These are phyloP conservation scores for Phortica magna DNA, from an alignment of 2,888 invertebrate genomes.

Conservation along the genomic window DNA sequence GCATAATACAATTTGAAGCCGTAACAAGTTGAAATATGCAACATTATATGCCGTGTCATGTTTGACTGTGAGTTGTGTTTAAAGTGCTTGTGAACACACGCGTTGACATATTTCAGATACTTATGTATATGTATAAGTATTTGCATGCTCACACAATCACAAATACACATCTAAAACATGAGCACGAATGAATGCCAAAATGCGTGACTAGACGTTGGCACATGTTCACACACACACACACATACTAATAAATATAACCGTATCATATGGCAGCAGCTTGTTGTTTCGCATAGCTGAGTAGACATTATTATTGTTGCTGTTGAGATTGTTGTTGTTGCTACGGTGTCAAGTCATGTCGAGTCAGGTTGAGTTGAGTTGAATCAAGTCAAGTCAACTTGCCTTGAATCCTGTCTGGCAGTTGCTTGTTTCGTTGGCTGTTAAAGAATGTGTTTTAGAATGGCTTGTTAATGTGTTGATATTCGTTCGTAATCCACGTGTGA, in stretches of 20 bases:
- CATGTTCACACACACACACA: background rate
- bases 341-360: background rate
- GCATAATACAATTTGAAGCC: background rate
- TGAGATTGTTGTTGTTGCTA: background rate
- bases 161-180: no score
- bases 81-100: slow-evolving; percentile 59
- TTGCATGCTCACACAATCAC: background rate
- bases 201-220: background rate
- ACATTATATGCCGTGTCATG: slow-evolving; percentile 44
- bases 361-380: background rate
- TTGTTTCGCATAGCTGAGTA: background rate
- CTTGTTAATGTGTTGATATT: slow-evolving; percentile 56
- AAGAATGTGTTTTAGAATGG: slow-evolving; percentile 57
- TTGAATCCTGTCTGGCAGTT: slow-evolving; percentile 18
- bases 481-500: slow-evolving; percentile 35
- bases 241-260: background rate
- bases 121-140: background rate
- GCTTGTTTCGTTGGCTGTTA: slow-evolving; percentile 23
- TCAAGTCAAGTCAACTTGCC: background rate
- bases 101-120: slow-evolving; percentile 21
- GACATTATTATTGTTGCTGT: no score
- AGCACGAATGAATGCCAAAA: background rate
- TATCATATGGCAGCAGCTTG: background rate
- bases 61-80: slow-evolving; percentile 68
- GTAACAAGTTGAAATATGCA: background rate